phyloP scores from a whole-genome alignment of 2,797 vertebrate species.

The Trichosurus vulpecula region DNA sequence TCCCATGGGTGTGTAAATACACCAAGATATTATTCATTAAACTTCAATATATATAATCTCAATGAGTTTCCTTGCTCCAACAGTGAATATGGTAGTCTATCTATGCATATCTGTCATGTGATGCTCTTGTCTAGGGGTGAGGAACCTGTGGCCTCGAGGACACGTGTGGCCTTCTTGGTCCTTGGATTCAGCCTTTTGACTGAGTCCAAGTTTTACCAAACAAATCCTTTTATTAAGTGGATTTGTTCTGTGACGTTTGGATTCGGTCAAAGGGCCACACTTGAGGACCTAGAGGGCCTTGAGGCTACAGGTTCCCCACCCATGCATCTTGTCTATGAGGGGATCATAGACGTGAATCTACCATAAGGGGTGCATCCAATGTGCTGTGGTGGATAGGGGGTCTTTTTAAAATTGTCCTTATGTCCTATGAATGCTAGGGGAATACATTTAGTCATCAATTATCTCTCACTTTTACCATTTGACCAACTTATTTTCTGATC shows the following conservation, averaged over 20 bases:
- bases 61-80: not conserved
- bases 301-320: no score
- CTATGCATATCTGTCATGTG: not conserved
- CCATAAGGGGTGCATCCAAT: not conserved
- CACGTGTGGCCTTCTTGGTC: no score
- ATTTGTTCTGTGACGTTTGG: no score
- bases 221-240: no score
- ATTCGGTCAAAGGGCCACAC: no score
- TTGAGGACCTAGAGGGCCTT: no score
- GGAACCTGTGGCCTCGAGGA: no score
- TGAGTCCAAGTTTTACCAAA: no score
- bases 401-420: not conserved
- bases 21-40: not conserved
- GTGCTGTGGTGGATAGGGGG: not conserved
- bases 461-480: not conserved
- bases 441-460: not conserved
- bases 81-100: not conserved
- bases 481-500: not conserved
- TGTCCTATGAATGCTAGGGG: not conserved
- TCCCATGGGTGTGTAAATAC: not conserved
- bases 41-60: not conserved
- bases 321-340: no score
- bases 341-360: no score
- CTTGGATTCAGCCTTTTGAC: no score
- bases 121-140: not conserved